Percentiles rank a stretch among this genome's conserved stretches.
Conservation (phyloP, 2,888 invertebrate genomes). For the Euphydryas editha region DNA sequence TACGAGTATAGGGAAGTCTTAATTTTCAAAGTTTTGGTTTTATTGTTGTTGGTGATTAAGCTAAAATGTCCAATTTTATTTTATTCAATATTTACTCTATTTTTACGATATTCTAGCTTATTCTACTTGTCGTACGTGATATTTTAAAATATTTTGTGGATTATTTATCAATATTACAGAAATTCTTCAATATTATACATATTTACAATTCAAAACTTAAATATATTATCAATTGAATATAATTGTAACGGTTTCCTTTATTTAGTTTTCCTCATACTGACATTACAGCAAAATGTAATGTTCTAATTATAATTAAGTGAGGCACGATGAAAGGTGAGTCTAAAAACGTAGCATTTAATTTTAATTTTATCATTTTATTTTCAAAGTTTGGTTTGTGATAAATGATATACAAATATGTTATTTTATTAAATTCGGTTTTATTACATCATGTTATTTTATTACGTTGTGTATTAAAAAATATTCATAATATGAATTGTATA, state of each 20-base stretch:
- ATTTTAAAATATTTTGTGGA: no score
- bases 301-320: background rate
- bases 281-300: background rate
- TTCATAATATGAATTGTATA: background rate
- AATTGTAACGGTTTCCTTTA: background rate
- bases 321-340: slow-evolving; percentile 9
- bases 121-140: no score
- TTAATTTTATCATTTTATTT: background rate
- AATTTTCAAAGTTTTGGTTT: no score
- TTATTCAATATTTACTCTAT: no score
- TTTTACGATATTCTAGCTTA: no score
- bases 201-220: background rate
- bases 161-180: no score
- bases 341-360: background rate
- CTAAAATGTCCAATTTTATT: no score
- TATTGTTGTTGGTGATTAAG: no score
- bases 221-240: background rate
- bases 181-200: no score
- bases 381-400: no score
- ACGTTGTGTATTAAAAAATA: background rate
- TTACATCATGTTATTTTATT: background rate
- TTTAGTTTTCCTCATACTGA: background rate
- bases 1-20: no score
- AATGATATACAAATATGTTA: no score
- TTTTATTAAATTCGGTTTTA: background rate